Evolutionary conservation across 1,140 invertebrate genomes (phyloP).

Genomic region (Rhynchophorus ferrugineus): DNA sequence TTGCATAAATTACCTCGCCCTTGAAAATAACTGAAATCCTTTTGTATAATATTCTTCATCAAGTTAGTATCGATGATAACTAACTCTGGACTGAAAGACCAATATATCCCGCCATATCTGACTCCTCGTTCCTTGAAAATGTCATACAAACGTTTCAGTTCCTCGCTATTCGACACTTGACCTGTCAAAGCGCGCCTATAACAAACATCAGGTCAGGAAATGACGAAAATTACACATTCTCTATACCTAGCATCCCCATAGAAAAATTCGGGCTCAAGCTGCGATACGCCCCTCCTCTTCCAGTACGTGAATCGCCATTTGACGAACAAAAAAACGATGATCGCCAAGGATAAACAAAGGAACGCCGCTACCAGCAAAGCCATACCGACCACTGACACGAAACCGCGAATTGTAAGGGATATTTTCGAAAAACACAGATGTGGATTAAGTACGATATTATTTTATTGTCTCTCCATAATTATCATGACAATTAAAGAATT

Average conservation of each 20-base stretch:
- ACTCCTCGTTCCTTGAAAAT: slow-evolving; percentile 7
- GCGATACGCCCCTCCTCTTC: slow-evolving; percentile 38
- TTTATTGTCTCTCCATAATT: no score
- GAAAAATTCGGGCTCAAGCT: slow-evolving; percentile 33
- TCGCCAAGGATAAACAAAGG: no score
- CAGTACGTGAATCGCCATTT: slow-evolving; percentile 37
- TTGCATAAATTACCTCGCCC: slow-evolving; percentile 7
- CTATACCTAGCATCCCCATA: slow-evolving; percentile 32
- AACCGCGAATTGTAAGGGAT: no score
- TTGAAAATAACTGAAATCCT: slow-evolving; percentile 7
- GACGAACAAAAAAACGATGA: slow-evolving; percentile 23
- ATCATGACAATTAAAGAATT: no score
- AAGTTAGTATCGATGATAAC: slow-evolving; percentile 5
- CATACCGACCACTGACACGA: no score
- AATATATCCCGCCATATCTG: slow-evolving; percentile 11
- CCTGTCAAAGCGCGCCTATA: no score
- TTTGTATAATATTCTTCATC: slow-evolving; percentile 11
- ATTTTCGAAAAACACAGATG: no score
- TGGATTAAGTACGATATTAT: no score
- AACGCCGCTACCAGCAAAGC: no score
- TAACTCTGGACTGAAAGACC: background rate
- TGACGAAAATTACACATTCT: no score
- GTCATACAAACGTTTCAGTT: slow-evolving; percentile 27
- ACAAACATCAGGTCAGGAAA: no score
- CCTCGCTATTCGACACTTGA: slow-evolving; percentile 23